Evolutionary conservation across 2,797 vertebrate genomes (phyloP).

Genomic region (Xerus rutilus): DNA sequence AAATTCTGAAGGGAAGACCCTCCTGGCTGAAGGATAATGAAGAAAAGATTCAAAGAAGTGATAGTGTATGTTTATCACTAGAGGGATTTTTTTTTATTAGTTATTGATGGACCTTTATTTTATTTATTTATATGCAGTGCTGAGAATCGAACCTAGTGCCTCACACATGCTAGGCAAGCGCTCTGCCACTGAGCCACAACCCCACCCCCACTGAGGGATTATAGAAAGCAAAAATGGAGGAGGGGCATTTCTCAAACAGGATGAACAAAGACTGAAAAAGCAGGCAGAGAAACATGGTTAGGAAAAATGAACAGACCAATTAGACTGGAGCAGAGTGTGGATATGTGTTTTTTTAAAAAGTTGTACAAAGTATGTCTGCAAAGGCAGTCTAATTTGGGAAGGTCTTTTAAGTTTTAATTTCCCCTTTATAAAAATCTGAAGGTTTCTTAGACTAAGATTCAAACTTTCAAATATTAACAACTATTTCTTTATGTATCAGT

Average conservation of each 20-base stretch:
- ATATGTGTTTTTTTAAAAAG: not conserved
- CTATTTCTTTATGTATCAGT: not conserved
- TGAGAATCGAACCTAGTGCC: no score
- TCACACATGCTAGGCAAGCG: no score
- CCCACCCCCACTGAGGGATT: not conserved
- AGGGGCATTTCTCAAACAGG: not conserved
- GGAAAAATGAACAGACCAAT: not conserved
- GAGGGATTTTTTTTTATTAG: not conserved
- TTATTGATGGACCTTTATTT: no score
- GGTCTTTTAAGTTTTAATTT: slow-evolving; percentile 46
- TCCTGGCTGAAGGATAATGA: slow-evolving; percentile 29
- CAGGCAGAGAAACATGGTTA: not conserved
- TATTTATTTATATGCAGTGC: no score
- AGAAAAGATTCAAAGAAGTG: slow-evolving; percentile 13
- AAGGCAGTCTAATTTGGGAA: not conserved
- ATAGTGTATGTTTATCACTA: not conserved
- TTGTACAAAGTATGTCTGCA: slow-evolving; percentile 13
- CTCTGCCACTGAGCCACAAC: no score
- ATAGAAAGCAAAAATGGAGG: slow-evolving; percentile 17
- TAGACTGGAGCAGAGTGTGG: not conserved
- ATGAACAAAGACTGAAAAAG: slow-evolving; percentile 31
- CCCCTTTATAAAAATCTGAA: slow-evolving; percentile 33
- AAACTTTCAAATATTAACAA: slow-evolving; percentile 54
- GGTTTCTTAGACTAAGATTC: slow-evolving; percentile 48
- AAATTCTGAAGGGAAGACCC: not conserved